Evolutionary conservation across 1,140 invertebrate genomes (phyloP), one percentile per base, ranked within the genome.

Genomic region (Sycobia sp.): DNA sequence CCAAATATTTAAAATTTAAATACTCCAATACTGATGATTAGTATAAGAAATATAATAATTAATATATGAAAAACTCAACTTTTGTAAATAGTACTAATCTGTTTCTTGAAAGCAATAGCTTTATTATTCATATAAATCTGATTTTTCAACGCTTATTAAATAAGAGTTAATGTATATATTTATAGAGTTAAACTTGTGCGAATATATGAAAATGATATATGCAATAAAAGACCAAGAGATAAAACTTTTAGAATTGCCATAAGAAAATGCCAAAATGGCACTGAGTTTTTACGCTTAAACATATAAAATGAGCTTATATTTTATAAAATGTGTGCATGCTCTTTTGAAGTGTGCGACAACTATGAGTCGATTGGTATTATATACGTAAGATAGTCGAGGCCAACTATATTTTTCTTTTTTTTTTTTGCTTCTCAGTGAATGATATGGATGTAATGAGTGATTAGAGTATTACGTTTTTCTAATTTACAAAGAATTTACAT

Each of bases 241-340:
- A n/a, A n/a, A 32, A 32, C 5, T 32, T 32, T 32, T 32, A 4
- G 29, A 32, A 4, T 7, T 32, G 29, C 29, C 7, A 20, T 44
- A 44, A 25, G 5, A 14, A 41, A 43, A 47, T 22, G 13, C 20
- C 39, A 39, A 43, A 13, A 23, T 14, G 54, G 44, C 54, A 56
- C 29, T 44, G 22, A 50, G 27, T 51, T 50, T 44, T 53, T 25
- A 27, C 43, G 49, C 43, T 57, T 54, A 47, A 54, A 11, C 23
- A 36, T 54, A n/a, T n/a, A 54, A 47, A 55, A 50, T 32, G 61
- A 62, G 53, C 43, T 56, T 62, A 56, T 62, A 62, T 62, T 56
- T 62, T 56, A 50, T 49, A 38, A 55, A 56, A 41, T 39, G 13
- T 56, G 38, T 56, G 36, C 14, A 38, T 62, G 54, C n/a, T 39